Evolutionary conservation across 1,140 invertebrate species (phyloP).

Genomic region (Nephotettix cincticeps): DNA sequence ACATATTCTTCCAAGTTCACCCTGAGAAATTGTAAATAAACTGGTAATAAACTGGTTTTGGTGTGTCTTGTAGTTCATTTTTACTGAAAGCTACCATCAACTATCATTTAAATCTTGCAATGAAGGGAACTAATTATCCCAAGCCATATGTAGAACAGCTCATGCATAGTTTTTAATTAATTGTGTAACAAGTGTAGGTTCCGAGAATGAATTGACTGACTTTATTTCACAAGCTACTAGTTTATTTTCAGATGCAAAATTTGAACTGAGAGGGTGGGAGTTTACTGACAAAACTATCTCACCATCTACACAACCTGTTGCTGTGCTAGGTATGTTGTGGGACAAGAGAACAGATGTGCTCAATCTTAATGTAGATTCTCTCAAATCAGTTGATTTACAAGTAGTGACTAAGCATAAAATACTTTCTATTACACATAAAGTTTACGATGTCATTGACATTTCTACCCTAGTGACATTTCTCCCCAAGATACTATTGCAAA

Average conservation of each 20-base stretch:
- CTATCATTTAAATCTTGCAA: background rate
- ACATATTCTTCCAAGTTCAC: constrained; percentile 26
- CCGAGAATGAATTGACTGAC: background rate
- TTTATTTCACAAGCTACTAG: background rate
- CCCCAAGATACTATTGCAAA: no score
- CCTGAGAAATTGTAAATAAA: constrained; percentile 40
- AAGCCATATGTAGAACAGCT: background rate
- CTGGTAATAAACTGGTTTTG: background rate
- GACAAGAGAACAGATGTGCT: no score
- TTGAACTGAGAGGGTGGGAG: no score
- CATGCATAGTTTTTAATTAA: background rate
- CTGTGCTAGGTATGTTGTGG: no score
- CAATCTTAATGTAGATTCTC: no score
- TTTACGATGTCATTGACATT: no score
- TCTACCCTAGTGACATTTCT: no score
- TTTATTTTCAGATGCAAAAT: background rate
- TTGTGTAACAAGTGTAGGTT: background rate
- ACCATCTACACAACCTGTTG: no score
- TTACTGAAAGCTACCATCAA: background rate
- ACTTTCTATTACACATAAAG: no score
- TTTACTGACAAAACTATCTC: background rate
- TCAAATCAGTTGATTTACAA: no score
- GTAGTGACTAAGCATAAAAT: no score
- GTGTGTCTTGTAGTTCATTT: background rate
- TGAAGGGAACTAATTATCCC: background rate